These are phyloP conservation scores for Ganaspis sp. DNA, from an alignment of 1,140 invertebrate genomes.

Conservation along the genomic window DNA sequence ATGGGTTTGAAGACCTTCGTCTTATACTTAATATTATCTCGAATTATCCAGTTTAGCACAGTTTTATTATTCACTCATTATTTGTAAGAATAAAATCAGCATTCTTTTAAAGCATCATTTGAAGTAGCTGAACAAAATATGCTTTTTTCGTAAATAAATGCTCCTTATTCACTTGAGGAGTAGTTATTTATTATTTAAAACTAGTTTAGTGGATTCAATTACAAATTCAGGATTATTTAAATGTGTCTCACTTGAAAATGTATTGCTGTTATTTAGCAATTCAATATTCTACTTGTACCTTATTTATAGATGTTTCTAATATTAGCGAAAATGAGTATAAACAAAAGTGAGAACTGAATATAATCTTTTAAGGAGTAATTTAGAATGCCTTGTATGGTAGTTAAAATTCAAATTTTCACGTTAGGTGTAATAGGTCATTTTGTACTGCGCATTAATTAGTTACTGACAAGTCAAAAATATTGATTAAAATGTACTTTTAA, in stretches of 20 bases:
- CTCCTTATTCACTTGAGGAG: no score
- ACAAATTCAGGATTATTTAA: neutral
- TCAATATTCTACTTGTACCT: neutral
- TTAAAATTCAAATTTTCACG: neutral
- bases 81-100: neutral
- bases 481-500: conserved; percentile 8
- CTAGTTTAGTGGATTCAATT: neutral
- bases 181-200: neutral
- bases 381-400: conserved; percentile 15
- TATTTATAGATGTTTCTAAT: conserved; percentile 1
- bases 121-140: neutral
- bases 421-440: neutral
- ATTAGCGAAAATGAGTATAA: conserved; percentile 3
- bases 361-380: conserved; percentile 2
- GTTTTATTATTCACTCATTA: neutral
- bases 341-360: conserved; percentile 14
- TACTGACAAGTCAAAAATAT: conserved; percentile 8
- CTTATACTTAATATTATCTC: neutral
- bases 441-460: conserved; percentile 9
- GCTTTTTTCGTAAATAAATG: neutral
- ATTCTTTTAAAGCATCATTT: neutral
- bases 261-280: conserved; percentile 7
- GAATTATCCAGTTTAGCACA: neutral
- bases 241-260: neutral
- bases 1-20: neutral